phyloP scores from a whole-genome alignment of 1,140 invertebrate genomes.

The Neotoxoptera formosana region DNA sequence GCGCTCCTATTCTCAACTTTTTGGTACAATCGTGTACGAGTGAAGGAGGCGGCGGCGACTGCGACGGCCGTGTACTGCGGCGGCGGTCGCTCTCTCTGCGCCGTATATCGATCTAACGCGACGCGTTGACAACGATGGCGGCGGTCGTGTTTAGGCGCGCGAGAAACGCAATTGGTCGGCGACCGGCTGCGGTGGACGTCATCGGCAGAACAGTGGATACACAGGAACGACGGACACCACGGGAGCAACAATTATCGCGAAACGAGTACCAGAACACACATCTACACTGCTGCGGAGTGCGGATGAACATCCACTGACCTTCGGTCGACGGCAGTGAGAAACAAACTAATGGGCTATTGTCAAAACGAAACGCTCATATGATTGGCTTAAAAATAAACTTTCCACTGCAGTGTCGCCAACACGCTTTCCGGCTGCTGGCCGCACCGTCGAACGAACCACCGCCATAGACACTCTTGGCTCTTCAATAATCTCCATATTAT shows the following conservation, averaged over 20 bases:
- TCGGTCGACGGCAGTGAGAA: slow-evolving; percentile 59
- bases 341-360: slow-evolving; percentile 59
- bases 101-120: slow-evolving; percentile 49
- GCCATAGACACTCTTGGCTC: neutral
- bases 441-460: slow-evolving; percentile 16
- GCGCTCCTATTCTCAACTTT: neutral
- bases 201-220: slow-evolving; percentile 19
- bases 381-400: slow-evolving; percentile 59
- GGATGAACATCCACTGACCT: slow-evolving; percentile 58
- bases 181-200: slow-evolving; percentile 33
- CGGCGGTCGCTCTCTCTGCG: neutral
- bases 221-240: neutral
- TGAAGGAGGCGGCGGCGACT: neutral
- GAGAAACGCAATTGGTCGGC: slow-evolving; percentile 36
- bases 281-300: slow-evolving; percentile 29
- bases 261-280: slow-evolving; percentile 41
- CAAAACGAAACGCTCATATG: slow-evolving; percentile 58
- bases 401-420: slow-evolving; percentile 57
- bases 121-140: slow-evolving; percentile 18
- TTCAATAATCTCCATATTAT: neutral
- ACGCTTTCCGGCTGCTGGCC: neutral
- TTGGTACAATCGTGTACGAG: neutral
- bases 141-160: neutral
- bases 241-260: slow-evolving; percentile 50
- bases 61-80: neutral